Evolutionary conservation across 2,888 invertebrate genomes (phyloP).

Genomic region (Tiliacea aurago): DNA sequence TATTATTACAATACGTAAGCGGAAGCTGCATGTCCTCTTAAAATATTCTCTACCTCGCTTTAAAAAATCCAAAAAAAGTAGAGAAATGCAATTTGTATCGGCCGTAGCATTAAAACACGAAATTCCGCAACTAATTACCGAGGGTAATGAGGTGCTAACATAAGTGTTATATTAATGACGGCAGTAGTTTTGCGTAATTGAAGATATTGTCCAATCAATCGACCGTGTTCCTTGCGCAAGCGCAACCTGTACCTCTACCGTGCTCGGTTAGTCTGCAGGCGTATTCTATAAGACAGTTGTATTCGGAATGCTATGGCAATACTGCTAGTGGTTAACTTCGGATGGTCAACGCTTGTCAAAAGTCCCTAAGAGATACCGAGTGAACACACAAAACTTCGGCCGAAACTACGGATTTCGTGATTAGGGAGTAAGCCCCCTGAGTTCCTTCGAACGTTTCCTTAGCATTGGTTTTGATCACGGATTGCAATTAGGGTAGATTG

Average conservation of each 20-base stretch:
- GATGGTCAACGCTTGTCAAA: neutral
- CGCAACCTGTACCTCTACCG: slow-evolving; percentile 33
- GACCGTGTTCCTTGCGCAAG: slow-evolving; percentile 58
- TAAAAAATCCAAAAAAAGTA: neutral
- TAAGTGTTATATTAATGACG: slow-evolving; percentile 47
- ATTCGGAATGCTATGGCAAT: neutral
- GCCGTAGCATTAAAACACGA: slow-evolving; percentile 5
- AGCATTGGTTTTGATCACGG: neutral
- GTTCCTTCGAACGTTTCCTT: neutral
- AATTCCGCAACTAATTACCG: slow-evolving; percentile 30
- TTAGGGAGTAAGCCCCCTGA: too few species aligned
- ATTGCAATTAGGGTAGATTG: neutral
- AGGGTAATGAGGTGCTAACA: slow-evolving; percentile 36
- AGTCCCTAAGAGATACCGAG: too few species aligned
- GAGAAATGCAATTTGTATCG: neutral
- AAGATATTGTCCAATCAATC: slow-evolving; percentile 49
- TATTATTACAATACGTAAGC: neutral
- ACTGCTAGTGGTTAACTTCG: neutral
- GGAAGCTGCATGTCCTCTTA: neutral
- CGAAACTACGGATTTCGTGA: too few species aligned
- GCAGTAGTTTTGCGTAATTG: slow-evolving; percentile 54
- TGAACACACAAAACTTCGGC: too few species aligned
- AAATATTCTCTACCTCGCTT: neutral
- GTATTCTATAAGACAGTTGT: slow-evolving; percentile 26
- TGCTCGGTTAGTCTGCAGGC: slow-evolving; percentile 40